Conservation (phyloP, 2,113 vertebrate species). For the Pedetes capensis region DNA sequence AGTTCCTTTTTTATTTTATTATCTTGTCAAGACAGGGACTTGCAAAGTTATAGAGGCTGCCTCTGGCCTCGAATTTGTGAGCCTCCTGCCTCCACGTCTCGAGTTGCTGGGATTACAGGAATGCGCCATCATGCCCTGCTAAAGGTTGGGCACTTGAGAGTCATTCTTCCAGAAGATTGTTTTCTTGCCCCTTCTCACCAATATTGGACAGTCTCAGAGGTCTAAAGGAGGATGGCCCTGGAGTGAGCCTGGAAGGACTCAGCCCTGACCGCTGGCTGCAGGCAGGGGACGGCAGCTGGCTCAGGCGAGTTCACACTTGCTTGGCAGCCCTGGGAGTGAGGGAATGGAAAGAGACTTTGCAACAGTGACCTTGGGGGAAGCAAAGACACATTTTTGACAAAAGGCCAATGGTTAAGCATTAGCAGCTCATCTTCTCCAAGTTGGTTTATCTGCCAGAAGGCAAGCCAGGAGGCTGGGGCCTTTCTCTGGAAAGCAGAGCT, state of each 20-base stretch:
- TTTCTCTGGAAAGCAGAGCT: constrained; percentile 12
- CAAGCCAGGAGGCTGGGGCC: background rate
- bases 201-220: background rate
- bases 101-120: too few relatives aligned
- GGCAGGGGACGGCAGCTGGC: background rate
- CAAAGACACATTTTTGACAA: constrained; percentile 47
- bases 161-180: background rate
- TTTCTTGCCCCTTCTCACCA: background rate
- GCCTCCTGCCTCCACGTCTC: too few relatives aligned
- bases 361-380: constrained; percentile 55
- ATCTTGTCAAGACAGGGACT: too few relatives aligned
- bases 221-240: background rate
- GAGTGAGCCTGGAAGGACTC: background rate
- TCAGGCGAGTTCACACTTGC: background rate
- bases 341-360: constrained; percentile 57
- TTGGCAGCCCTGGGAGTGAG: constrained; percentile 40
- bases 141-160: background rate
- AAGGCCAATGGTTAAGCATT: constrained; percentile 39
- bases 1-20: too few relatives aligned
- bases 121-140: too few relatives aligned
- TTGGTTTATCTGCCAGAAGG: background rate
- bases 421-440: constrained; percentile 35
- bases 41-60: too few relatives aligned
- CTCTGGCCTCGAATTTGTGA: too few relatives aligned
- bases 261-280: background rate